These are phyloP conservation scores for Apis cerana DNA, from an alignment of 1,140 invertebrate genomes.

Conservation along the genomic window DNA sequence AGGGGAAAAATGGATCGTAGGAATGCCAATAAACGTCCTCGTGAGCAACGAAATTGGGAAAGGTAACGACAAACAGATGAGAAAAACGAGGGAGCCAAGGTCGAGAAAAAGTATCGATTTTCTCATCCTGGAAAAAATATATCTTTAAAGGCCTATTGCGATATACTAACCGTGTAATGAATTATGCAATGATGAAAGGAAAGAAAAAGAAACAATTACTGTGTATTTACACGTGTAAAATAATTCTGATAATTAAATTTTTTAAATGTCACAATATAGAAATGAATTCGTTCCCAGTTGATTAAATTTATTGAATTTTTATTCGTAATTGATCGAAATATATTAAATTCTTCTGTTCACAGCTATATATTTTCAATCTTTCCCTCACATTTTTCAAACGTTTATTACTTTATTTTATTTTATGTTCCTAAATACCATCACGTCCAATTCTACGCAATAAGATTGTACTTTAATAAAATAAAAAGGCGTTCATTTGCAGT, in stretches of 20 bases:
- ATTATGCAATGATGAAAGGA: neutral
- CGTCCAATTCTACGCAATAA: neutral
- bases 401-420: no score
- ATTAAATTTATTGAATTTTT: neutral
- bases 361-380: no score
- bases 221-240: no score
- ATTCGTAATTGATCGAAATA: neutral
- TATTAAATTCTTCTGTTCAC: no score
- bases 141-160: neutral
- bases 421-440: no score
- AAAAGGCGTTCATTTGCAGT: neutral
- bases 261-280: no score
- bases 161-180: neutral
- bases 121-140: no score
- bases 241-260: no score
- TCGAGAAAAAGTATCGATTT: no score
- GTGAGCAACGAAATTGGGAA: conserved; percentile 27
- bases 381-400: no score
- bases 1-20: conserved; percentile 28
- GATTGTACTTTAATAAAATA: neutral
- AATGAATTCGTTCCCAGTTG: no score
- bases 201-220: no score
- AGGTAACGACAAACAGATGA: conserved; percentile 13
- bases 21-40: conserved; percentile 15
- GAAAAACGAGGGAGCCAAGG: neutral